Percentiles rank a stretch among this genome's conserved stretches.
Conservation (phyloP, 2,888 invertebrate species). For the Leptopilina syphax region DNA sequence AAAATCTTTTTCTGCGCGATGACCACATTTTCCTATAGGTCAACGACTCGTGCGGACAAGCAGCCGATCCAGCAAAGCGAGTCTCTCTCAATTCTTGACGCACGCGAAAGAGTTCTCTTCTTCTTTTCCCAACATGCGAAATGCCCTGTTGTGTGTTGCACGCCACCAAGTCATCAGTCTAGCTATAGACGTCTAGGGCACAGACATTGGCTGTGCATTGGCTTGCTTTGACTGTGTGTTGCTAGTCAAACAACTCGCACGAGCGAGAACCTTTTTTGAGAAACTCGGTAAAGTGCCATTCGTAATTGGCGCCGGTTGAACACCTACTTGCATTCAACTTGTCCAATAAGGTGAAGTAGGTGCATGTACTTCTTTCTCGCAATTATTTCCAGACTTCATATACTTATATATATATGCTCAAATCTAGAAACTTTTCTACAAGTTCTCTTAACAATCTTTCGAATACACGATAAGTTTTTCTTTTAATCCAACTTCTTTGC, state of each 20-base stretch:
- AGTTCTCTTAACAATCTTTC: not conserved
- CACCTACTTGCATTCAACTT: slow-evolving; percentile 19
- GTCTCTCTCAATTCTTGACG: slow-evolving; percentile 51
- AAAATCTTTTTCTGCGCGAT: slow-evolving; percentile 47
- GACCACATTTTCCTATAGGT: slow-evolving; percentile 63
- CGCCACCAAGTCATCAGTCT: slow-evolving; percentile 55
- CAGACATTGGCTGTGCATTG: slow-evolving; percentile 24
- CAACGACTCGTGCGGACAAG: slow-evolving; percentile 65
- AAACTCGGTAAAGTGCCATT: slow-evolving; percentile 17
- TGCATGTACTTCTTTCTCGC: not conserved
- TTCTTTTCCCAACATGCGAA: slow-evolving; percentile 52
- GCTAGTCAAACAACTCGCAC: slow-evolving; percentile 28
- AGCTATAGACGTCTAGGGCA: slow-evolving; percentile 1
- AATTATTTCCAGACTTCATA: slow-evolving; percentile 5
- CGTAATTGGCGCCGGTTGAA: slow-evolving; percentile 31
- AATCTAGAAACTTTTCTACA: slow-evolving; percentile 14
- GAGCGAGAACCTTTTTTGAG: slow-evolving; percentile 23
- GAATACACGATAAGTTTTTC: not conserved
- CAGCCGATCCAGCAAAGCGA: slow-evolving; percentile 57
- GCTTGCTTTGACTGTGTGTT: not conserved
- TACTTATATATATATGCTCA: not conserved
- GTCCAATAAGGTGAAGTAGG: slow-evolving; percentile 28
- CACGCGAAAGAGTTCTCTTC: slow-evolving; percentile 60
- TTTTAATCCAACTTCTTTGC: not conserved
- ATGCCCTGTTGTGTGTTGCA: slow-evolving; percentile 50